Conservation (phyloP, 2,888 invertebrate genomes). For the Andrena chrysosceles region DNA sequence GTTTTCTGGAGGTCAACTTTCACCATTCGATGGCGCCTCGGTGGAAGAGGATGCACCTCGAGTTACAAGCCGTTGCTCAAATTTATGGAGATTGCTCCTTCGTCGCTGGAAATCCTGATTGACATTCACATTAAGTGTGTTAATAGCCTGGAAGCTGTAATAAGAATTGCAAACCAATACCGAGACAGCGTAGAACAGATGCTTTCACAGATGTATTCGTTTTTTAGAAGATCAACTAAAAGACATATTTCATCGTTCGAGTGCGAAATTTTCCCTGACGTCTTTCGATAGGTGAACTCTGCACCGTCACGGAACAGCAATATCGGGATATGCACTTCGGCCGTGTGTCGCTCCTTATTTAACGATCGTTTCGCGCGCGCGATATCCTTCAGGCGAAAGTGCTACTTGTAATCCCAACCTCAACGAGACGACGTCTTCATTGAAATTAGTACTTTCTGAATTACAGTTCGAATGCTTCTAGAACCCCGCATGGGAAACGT, state of each 20-base stretch:
- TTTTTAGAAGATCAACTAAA: neutral
- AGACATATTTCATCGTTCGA: neutral
- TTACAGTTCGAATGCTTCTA: too few relatives aligned
- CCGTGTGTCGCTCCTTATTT: constrained; percentile 24
- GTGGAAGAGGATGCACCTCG: constrained; percentile 34
- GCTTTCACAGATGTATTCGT: neutral
- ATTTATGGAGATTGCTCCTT: constrained; percentile 10
- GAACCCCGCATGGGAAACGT: neutral
- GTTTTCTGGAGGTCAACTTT: constrained; percentile 71
- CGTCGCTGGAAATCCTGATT: neutral
- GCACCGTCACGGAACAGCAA: neutral
- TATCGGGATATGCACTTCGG: constrained; percentile 21
- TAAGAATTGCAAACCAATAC: neutral
- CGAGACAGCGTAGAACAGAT: neutral
- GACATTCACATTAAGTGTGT: neutral
- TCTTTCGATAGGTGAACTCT: neutral
- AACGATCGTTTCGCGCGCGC: neutral
- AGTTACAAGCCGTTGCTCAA: constrained; percentile 1
- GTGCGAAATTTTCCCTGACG: constrained; percentile 1
- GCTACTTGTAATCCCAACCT: neutral
- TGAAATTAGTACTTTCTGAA: neutral
- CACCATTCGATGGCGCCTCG: constrained; percentile 60
- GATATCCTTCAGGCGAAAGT: neutral
- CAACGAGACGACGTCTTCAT: neutral
- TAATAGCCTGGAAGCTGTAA: neutral